Conservation (phyloP, 2,888 invertebrate genomes). For the Cosmorhoe ocellata region DNA sequence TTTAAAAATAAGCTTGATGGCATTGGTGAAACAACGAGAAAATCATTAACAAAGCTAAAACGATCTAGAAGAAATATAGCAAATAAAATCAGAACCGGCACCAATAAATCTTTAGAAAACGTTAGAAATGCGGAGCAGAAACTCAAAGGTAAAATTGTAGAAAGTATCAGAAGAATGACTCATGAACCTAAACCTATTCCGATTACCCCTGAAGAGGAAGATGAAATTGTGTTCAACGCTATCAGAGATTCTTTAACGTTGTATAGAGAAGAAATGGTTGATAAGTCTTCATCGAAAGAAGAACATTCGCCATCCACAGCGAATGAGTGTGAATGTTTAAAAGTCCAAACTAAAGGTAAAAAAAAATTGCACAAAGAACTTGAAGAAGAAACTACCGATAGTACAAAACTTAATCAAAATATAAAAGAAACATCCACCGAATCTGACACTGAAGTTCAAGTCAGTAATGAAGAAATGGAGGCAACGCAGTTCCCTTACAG, state of each 20-base stretch:
- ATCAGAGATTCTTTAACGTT: constrained; percentile 47
- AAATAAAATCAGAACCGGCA: constrained; percentile 1
- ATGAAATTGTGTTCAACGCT: constrained; percentile 7
- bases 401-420: neutral
- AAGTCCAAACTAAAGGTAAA: constrained; percentile 36
- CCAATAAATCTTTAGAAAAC: constrained; percentile 5
- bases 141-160: constrained; percentile 10
- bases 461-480: constrained; percentile 6
- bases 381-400: neutral
- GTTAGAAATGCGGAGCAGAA: neutral
- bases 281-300: constrained; percentile 31
- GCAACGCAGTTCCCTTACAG: neutral
- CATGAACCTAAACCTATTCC: neutral
- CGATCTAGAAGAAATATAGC: constrained; percentile 1
- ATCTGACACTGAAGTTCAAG: constrained; percentile 6
- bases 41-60: constrained; percentile 42
- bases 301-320: no score
- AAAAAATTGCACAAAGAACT: constrained; percentile 11
- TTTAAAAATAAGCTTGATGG: constrained; percentile 2
- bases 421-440: constrained; percentile 3
- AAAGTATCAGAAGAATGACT: constrained; percentile 2
- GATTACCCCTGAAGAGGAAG: neutral
- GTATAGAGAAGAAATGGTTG: constrained; percentile 42
- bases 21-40: constrained; percentile 28
- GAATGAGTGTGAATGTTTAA: constrained; percentile 48